Conservation (phyloP, 2,888 invertebrate species). For the Diaprepes abbreviatus region DNA sequence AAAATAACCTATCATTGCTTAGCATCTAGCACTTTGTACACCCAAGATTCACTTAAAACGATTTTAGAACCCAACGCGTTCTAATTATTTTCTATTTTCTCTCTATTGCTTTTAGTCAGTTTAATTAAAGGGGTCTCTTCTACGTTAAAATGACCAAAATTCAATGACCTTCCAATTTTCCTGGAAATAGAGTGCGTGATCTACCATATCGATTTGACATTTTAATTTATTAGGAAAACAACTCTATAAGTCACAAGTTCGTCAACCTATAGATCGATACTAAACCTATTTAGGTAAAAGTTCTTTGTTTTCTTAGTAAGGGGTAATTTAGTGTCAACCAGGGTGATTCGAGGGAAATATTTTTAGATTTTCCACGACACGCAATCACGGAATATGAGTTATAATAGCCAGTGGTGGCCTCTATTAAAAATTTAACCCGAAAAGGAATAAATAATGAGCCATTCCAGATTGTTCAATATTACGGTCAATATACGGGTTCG, state of each 20-base stretch:
- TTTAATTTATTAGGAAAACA: no score
- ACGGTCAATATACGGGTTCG: neutral
- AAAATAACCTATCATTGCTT: no score
- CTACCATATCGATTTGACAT: no score
- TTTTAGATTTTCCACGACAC: constrained; percentile 9
- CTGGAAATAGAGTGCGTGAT: no score
- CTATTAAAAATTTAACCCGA: neutral
- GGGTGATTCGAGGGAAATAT: constrained; percentile 5
- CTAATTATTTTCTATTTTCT: no score
- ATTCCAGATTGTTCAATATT: neutral
- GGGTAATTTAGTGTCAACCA: constrained; percentile 10
- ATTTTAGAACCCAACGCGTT: no score
- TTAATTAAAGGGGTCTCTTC: no score
- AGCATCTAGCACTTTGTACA: no score
- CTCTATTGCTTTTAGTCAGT: no score
- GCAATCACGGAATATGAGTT: constrained; percentile 10
- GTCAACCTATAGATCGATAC: constrained; percentile 10
- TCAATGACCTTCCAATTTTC: no score
- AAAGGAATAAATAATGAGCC: neutral
- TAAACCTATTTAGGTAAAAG: neutral
- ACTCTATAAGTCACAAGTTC: constrained; percentile 9
- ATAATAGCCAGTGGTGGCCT: neutral
- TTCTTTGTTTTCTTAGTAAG: constrained; percentile 8
- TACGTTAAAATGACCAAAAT: no score
- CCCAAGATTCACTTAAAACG: no score